Evolutionary conservation across 2,797 vertebrate genomes (phyloP).

Genomic region (Holocentrus rufus): DNA sequence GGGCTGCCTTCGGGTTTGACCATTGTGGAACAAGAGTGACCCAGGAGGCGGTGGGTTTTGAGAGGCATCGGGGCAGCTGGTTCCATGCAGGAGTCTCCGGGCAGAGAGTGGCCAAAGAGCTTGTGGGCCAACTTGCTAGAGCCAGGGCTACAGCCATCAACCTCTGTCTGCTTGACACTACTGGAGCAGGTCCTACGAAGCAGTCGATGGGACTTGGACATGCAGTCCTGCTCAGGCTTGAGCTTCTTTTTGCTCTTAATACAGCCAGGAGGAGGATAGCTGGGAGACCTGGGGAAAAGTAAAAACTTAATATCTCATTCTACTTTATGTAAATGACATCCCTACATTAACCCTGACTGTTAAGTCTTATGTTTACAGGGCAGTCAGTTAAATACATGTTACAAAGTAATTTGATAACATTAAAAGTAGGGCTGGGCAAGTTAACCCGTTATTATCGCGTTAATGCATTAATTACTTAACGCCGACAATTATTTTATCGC

Average conservation of each 20-base stretch:
- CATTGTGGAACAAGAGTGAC: constrained; percentile 80
- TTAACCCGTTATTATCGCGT: too few relatives aligned
- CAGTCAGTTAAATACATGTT: too few relatives aligned
- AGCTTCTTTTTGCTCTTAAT: constrained; percentile 90
- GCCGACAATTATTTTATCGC: too few relatives aligned
- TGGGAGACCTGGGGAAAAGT: constrained; percentile 84
- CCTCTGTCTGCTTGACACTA: constrained; percentile 82
- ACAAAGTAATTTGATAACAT: too few relatives aligned
- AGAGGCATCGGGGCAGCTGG: constrained; percentile 74
- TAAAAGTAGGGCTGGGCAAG: too few relatives aligned
- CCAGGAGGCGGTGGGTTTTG: constrained; percentile 87
- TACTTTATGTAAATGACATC: not conserved
- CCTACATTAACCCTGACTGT: too few relatives aligned
- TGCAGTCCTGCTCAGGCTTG: constrained; percentile 87
- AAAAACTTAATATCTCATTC: not conserved
- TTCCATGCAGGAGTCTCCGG: constrained; percentile 86
- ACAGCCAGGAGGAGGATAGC: constrained; percentile 91
- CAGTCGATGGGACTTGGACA: constrained; percentile 89
- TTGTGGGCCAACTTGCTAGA: constrained; percentile 81
- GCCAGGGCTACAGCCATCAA: constrained; percentile 77
- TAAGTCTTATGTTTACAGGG: too few relatives aligned
- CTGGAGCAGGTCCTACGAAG: constrained; percentile 87
- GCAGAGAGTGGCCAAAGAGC: constrained; percentile 85
- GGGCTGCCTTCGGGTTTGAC: constrained; percentile 85
- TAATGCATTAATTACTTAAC: too few relatives aligned